phyloP scores from a whole-genome alignment of 2,113 vertebrate species.

The Struthidea cinerea region DNA sequence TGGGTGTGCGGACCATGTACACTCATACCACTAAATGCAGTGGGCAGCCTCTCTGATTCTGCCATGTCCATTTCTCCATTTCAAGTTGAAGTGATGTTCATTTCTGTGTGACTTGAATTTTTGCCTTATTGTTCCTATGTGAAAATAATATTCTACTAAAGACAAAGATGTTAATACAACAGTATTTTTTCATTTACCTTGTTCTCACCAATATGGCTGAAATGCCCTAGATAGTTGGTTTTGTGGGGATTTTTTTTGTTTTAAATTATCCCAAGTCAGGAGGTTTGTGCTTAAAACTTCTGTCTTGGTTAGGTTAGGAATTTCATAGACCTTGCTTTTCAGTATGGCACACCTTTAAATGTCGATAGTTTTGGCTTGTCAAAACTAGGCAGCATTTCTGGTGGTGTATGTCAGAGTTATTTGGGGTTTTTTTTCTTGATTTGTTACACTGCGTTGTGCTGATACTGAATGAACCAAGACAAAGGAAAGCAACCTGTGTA shows the following conservation, averaged over 20 bases:
- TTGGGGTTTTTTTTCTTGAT: not conserved
- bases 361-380: fast-evolving
- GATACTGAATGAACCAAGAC: not conserved
- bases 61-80: not conserved
- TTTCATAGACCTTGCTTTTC: not conserved
- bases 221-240: not conserved
- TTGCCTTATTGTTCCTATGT: not conserved
- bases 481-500: not conserved
- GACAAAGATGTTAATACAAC: not conserved
- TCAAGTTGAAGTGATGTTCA: fast-evolving
- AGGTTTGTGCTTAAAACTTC: not conserved
- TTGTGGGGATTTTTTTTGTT: not conserved
- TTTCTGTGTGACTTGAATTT: not conserved
- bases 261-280: not conserved
- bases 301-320: not conserved
- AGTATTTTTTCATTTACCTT: not conserved
- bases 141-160: not conserved
- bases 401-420: not conserved
- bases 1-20: not conserved
- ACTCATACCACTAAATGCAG: not conserved
- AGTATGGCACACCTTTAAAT: not conserved
- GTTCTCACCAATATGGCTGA: not conserved
- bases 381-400: not conserved
- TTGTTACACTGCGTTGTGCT: not conserved
- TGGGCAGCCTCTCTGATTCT: not conserved